Conservation (phyloP, 2,888 invertebrate genomes). For the Luffia ferchaultella region DNA sequence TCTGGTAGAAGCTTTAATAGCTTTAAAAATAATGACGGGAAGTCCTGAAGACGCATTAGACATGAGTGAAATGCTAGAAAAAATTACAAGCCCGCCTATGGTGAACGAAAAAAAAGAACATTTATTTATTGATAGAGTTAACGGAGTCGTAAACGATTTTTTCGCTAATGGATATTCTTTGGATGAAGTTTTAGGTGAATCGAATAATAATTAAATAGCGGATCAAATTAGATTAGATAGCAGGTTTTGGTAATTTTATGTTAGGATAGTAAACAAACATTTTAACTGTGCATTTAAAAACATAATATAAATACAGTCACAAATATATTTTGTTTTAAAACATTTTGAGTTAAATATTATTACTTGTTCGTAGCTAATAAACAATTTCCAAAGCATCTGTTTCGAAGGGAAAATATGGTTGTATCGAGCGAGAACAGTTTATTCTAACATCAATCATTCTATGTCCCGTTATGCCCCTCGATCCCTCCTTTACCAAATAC, state of each 20-base stretch:
- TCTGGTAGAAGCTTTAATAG: constrained; percentile 42
- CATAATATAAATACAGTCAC: too few species aligned
- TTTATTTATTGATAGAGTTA: constrained; percentile 36
- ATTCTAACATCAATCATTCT: neutral
- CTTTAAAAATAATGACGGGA: constrained; percentile 49
- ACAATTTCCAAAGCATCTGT: neutral
- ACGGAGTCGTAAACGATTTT: constrained; percentile 38
- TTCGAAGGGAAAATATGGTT: neutral
- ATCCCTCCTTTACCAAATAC: neutral
- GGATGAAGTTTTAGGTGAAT: constrained; percentile 17
- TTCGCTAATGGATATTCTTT: constrained; percentile 34
- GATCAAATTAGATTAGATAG: too few species aligned
- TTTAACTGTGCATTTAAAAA: too few species aligned
- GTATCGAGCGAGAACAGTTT: neutral
- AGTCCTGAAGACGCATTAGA: constrained; percentile 35
- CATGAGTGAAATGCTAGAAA: constrained; percentile 40
- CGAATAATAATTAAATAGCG: too few species aligned
- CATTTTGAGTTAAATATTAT: too few species aligned
- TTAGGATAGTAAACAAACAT: too few species aligned
- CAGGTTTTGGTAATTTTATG: too few species aligned
- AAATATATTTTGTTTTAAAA: too few species aligned
- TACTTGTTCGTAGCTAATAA: neutral
- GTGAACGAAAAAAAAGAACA: constrained; percentile 16
- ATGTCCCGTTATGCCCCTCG: neutral
- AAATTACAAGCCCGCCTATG: constrained; percentile 19